phyloP scores from a whole-genome alignment of 2,888 invertebrate genomes.

The Apoderus coryli region DNA sequence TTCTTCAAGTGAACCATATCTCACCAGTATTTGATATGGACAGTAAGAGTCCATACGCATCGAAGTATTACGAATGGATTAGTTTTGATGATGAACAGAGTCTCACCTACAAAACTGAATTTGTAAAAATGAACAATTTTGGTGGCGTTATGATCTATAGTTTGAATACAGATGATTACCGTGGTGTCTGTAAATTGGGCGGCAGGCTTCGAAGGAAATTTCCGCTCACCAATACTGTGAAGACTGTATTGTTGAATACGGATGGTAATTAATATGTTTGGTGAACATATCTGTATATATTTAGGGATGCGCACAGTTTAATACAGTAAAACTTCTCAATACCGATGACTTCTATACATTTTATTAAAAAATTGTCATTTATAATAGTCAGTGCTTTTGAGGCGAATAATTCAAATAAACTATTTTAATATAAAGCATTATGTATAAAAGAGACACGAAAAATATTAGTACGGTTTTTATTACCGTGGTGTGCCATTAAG shows the following conservation, averaged over 20 bases:
- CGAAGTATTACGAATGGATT: constrained; percentile 59
- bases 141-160: constrained; percentile 78
- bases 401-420: no score
- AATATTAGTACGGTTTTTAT: no score
- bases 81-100: constrained; percentile 66
- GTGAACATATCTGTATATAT: no score
- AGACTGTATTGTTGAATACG: constrained; percentile 17
- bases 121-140: constrained; percentile 35
- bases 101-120: constrained; percentile 47
- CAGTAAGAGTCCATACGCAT: constrained; percentile 64
- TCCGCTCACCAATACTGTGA: constrained; percentile 18
- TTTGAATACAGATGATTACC: constrained; percentile 66
- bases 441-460: no score
- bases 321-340: no score
- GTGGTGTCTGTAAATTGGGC: constrained; percentile 38
- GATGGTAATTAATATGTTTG: no score
- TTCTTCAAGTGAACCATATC: constrained; percentile 40
- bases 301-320: no score
- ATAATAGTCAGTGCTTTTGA: no score
- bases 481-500: no score
- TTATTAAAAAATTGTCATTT: no score
- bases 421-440: no score
- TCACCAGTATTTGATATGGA: constrained; percentile 47
- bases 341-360: no score
- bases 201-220: constrained; percentile 13